Conservation (phyloP, 2,113 vertebrate species). For the Pachyramphus minor region DNA sequence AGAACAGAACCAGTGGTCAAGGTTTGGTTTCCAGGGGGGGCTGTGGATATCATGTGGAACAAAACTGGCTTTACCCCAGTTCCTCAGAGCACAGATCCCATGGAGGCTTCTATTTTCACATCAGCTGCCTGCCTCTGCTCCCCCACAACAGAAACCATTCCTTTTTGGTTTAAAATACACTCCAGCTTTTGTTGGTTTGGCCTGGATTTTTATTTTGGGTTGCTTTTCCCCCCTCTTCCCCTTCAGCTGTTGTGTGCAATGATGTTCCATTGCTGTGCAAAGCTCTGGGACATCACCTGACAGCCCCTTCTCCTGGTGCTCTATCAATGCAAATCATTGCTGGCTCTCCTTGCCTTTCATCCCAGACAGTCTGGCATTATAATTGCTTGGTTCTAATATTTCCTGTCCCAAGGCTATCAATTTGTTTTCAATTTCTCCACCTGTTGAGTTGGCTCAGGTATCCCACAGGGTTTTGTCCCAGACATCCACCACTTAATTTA, state of each 20-base stretch:
- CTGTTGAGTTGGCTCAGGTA: conserved; percentile 30
- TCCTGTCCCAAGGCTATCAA: conserved; percentile 60
- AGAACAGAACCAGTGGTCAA: not conserved
- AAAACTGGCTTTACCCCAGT: rapidly evolving
- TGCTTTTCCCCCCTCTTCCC: not conserved
- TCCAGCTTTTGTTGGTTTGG: not conserved
- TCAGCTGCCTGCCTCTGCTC: not conserved
- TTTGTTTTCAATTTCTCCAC: conserved; percentile 56
- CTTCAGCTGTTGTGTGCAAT: not conserved
- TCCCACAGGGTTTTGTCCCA: conserved; percentile 35
- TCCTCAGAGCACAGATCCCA: not conserved
- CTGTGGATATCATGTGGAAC: not conserved
- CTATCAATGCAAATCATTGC: not conserved
- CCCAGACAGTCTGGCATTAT: conserved; percentile 18
- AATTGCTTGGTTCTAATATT: conserved; percentile 58
- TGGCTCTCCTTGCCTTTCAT: conserved; percentile 27
- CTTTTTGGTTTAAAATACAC: not conserved
- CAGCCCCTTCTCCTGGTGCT: not conserved
- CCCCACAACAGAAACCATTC: not conserved
- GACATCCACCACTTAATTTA: conserved; percentile 42
- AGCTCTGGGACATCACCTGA: conserved; percentile 16
- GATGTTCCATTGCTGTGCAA: not conserved
- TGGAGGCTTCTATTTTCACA: not conserved
- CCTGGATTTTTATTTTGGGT: not conserved
- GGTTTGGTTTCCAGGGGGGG: not conserved